phyloP scores from a whole-genome alignment of 30 jellyfish, hydroid and myxozoan species.

The Sanderia malayensis region DNA sequence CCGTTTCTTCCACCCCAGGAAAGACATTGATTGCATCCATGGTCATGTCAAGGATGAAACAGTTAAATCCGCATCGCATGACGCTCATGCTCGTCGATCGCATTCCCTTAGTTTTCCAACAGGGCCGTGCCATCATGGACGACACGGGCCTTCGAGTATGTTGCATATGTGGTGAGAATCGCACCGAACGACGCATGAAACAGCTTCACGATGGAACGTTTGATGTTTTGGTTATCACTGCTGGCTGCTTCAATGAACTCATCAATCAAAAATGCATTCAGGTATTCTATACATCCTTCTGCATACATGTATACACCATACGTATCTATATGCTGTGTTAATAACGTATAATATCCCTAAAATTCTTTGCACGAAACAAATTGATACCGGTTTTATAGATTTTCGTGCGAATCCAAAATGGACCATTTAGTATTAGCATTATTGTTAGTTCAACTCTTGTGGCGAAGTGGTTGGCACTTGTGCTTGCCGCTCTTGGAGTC shows the following conservation, averaged over 20 bases:
- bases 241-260: conserved; percentile 74
- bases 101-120: conserved; percentile 79
- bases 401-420: too few species aligned
- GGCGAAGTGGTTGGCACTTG: too few species aligned
- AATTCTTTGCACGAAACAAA: too few species aligned
- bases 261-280: conserved; percentile 35
- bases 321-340: too few species aligned
- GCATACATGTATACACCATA: too few species aligned
- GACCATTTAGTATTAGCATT: too few species aligned
- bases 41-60: conserved; percentile 68
- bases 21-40: conserved; percentile 81
- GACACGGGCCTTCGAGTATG: conserved; percentile 75
- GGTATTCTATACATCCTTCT: too few species aligned
- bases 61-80: conserved; percentile 57
- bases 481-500: too few species aligned
- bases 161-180: conserved; percentile 74
- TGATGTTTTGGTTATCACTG: conserved; percentile 85
- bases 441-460: too few species aligned
- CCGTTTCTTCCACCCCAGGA: too few species aligned
- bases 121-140: conserved; percentile 53
- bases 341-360: too few species aligned
- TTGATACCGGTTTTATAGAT: too few species aligned
- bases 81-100: conserved; percentile 79
- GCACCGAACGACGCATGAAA: conserved; percentile 44
- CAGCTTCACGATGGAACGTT: conserved; percentile 55